Base-by-base conservation (phyloP, 2,888 invertebrate genomes). In the Onthophagus sagittarius region DNA sequence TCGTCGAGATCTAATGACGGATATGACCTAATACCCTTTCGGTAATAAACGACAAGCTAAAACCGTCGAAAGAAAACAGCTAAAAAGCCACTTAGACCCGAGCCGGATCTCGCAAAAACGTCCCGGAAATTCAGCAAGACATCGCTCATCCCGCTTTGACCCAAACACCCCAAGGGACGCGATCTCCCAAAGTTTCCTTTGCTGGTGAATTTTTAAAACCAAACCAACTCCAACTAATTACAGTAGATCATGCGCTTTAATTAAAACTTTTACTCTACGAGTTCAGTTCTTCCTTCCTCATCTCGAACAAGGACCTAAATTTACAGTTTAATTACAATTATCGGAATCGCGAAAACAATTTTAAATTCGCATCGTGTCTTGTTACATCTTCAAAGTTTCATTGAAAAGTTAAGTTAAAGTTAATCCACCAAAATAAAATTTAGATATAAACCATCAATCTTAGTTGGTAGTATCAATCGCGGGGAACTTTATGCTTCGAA, bases 211-310 rank as follows among this genome's bases (percentile, higher is more conserved):
- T 67, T 67, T 67, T 67, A 32, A 67, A 67, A 67, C 67, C 67
- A 23, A 67, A 67, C 67, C 32, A 15, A 32, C n/a, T 15, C 67
- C 67, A 67, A 67, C 67, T 67, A 67, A 67, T 67, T 67, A 67
- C 67, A 23, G 67, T 67, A 67, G 67, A 67, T 67, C 67, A 67
- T 67, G 67, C 23, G 67, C 67, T 32, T 67, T 67, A 67, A 67
- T 67, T 67, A 67, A 67, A 67, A 67, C 67, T 67, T 67, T 67
- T 15, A 11, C 39, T 11, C 39, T 53, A 53, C 4, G 11, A 53
- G 39, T 53, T 53, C 39, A 11, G 39, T 23, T 23, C 39, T 53
- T 53, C 39, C 39, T 53, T 53, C 39, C 39, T 53, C 39, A 7
- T 4, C 39, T 53, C 2, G 39, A 53, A 53, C 39, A 53, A 53